Evolutionary conservation across 2,113 vertebrate species (phyloP).

Genomic region (Syngnathoides biaculeatus): DNA sequence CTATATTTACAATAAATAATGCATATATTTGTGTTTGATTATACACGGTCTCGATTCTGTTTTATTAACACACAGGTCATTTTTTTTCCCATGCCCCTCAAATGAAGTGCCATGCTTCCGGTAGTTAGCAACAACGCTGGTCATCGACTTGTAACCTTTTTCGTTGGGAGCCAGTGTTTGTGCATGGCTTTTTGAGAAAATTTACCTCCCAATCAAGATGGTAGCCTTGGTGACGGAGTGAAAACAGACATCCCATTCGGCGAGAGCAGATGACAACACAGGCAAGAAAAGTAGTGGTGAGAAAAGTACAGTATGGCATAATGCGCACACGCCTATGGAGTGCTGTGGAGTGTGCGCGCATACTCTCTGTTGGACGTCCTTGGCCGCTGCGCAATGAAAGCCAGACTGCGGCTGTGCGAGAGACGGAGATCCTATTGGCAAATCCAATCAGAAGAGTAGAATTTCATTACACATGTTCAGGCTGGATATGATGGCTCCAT

Average conservation of each 20-base stretch:
- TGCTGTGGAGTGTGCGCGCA: slow-evolving; percentile 9
- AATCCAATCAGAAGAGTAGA: slow-evolving; percentile 68
- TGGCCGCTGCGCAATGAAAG: slow-evolving; percentile 48
- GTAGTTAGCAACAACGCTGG: slow-evolving; percentile 11
- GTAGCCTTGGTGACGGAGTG: slow-evolving; percentile 9
- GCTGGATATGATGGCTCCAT: slow-evolving; percentile 71
- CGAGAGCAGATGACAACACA: slow-evolving; percentile 16
- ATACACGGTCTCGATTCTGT: slow-evolving; percentile 6
- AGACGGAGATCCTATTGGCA: slow-evolving; percentile 59
- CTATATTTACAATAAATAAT: slow-evolving; percentile 24
- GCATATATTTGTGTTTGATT: slow-evolving; percentile 9
- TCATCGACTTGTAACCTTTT: slow-evolving; percentile 4
- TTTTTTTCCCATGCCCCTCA: not conserved
- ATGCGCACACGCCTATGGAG: slow-evolving; percentile 13
- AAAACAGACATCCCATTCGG: slow-evolving; percentile 8
- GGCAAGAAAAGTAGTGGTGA: slow-evolving; percentile 12
- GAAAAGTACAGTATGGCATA: slow-evolving; percentile 11
- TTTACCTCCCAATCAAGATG: slow-evolving; percentile 27
- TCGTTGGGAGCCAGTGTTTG: not conserved
- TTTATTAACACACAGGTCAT: not conserved
- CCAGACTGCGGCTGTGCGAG: slow-evolving; percentile 56
- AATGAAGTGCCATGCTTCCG: slow-evolving; percentile 19
- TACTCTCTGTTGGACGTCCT: slow-evolving; percentile 19
- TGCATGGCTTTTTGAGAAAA: slow-evolving; percentile 20
- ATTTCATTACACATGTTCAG: slow-evolving; percentile 74